Base-by-base conservation (phyloP, 2,797 vertebrate genomes). In the Pipistrellus kuhlii region DNA sequence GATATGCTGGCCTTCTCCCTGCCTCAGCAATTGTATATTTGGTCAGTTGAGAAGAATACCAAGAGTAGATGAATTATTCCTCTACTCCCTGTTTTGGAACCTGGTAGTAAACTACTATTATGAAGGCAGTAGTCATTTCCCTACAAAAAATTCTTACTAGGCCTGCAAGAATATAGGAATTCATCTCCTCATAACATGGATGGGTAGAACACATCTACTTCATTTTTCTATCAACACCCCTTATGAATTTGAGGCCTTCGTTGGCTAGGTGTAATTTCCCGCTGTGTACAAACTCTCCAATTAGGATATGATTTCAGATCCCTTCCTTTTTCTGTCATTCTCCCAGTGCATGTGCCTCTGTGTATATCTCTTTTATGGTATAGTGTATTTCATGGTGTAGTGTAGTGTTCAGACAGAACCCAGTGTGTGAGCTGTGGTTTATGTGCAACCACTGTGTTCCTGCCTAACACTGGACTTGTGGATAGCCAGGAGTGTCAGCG, bases 381-480 rank as follows among this genome's bases (percentile, higher is more conserved):
- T 64, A 38, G 6, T 44, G 48, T 64, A 38, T 41, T 41, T 41
- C 7, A 41, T 41, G 35, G 5, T 35, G 12, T 64, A 38, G 5
- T 35, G 12, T 64, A 38, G 6, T 44, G 48, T 64, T 46, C 30
- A 66, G 38, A 75, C 14, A 59, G 21, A 41, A 66, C 11, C 3
- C 9, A 20, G 69, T 48, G 55, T 92, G 53, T 90, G 53, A 53
- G 71, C 44, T 51, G 27, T 86, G 64, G 8, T 55, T 94, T 93
- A 55, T 38, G 38, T 69, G 57, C n/a, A 62, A 59, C 38, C 48
- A 62, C 21, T 41, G 11, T 46, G 32, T 12, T 86, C 5, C 72
- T 85, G 32, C 30, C 17, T 80, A 80, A 62, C 38, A 30, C 21
- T 68, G 68, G 51, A 25, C 66, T 84, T 85, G 62, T 32, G 72